Evolutionary conservation across 2,888 invertebrate species (phyloP), one percentile per base, ranked within the genome.

Genomic region (Argyresthia goedartella): DNA sequence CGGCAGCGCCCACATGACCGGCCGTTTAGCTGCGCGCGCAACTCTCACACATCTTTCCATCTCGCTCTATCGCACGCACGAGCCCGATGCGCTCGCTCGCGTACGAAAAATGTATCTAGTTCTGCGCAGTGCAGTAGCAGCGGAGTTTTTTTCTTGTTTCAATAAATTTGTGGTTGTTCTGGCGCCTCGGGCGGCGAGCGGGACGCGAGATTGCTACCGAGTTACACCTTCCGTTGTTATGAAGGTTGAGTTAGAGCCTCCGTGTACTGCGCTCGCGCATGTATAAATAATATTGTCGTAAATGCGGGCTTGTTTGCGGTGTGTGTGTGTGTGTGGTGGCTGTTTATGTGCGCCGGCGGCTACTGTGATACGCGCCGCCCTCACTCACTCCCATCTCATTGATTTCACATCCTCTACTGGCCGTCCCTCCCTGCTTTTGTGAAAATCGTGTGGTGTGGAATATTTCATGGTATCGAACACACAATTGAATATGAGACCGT

Each of bases 221-320:
- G 85, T 86, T 86, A 88, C 88, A 85, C 88, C 86, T 86, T 82
- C 82, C 82, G 79, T 79, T 76, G 80, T 81, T 82, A 85, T 81
- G 82, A 85, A 81, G 82, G 82, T 76, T 78, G 81, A 73, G 73
- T 85, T 84, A 82, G 82, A 79, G 79, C 73, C 76, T 72, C 73
- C 67, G 76, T 71, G 78, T 76, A 81, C 73, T 67, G 75, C 64
- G 54, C 25, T 25, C 25, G 25, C 66, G 73, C 71, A 76, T 75
- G 77, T 82, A 81, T 80, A 78, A 80, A 77, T 80, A 74, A 80
- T 78, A 77, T 71, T 76, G 78, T 74, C 73, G 80, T 85, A 79
- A 81, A 85, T 77, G 73, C 71, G 64, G 11, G 67, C 66, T 63
- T 71, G 81, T 78, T 25, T 25, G 25, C 25, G 25, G 25, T 25